Evolutionary conservation across 1,140 invertebrate genomes (phyloP).

Genomic region (Brachionus angularis): DNA sequence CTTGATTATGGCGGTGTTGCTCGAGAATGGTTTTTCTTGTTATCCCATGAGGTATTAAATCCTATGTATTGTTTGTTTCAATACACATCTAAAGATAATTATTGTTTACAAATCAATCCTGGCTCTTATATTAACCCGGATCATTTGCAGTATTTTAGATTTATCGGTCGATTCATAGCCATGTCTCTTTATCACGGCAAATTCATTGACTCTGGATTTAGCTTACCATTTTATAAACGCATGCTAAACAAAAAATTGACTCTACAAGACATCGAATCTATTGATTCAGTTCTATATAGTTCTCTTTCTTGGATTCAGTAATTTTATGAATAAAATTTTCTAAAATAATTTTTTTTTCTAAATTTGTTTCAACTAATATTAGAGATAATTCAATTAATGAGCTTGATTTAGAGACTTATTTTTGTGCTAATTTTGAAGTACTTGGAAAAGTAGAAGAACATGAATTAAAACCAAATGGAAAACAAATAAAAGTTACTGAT

Average conservation of each 20-base stretch:
- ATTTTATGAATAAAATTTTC: conserved; percentile 13
- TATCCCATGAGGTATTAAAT: conserved; percentile 99
- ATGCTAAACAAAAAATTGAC: conserved; percentile 91
- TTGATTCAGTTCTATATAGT: conserved; percentile 97
- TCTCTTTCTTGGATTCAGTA: conserved; percentile 90
- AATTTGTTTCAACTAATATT: no score
- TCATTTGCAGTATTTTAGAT: conserved; percentile 95
- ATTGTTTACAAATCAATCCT: conserved; percentile 97
- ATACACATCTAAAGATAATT: conserved; percentile 99
- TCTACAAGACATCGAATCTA: conserved; percentile 92
- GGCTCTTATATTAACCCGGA: conserved; percentile 95
- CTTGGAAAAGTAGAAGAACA: conserved; percentile 82
- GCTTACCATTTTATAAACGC: conserved; percentile 99
- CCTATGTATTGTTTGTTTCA: conserved; percentile 98
- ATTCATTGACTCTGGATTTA: conserved; percentile 94
- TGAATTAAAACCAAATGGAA: conserved; percentile 84
- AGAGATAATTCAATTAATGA: conserved; percentile 71
- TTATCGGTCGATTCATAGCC: conserved; percentile 88
- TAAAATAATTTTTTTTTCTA: conserved; percentile 71
- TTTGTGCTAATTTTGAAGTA: conserved; percentile 90
- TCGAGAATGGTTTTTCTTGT: conserved; percentile 91
- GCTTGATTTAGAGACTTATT: conserved; percentile 83
- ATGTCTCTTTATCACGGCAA: conserved; percentile 92
- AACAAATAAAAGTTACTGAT: conserved; percentile 81
- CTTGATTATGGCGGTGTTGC: conserved; percentile 90